These are phyloP conservation scores for Melanerpes formicivorus DNA, from an alignment of 2,113 vertebrate genomes.

Conservation along the genomic window DNA sequence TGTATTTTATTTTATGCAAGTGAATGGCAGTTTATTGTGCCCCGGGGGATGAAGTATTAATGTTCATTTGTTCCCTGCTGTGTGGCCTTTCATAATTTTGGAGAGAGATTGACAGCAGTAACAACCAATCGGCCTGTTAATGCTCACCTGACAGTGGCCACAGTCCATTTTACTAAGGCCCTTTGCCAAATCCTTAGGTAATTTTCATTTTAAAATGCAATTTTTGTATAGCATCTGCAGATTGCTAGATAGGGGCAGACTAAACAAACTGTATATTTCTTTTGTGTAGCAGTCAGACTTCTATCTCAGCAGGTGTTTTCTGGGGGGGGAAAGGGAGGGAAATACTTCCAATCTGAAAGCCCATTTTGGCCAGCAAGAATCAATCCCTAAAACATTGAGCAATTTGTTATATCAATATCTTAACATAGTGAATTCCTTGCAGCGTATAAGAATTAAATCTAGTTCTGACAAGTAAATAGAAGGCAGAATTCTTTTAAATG, in stretches of 20 bases:
- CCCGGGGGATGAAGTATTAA: constrained; percentile 72
- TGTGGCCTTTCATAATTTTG: constrained; percentile 74
- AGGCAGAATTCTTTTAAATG: constrained; percentile 59
- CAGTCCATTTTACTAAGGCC: constrained; percentile 54
- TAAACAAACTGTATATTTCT: constrained; percentile 64
- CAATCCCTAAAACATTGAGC: constrained; percentile 72
- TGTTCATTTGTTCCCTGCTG: constrained; percentile 76
- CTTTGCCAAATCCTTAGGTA: constrained; percentile 65
- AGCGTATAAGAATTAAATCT: constrained; percentile 62
- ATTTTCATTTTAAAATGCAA: constrained; percentile 67
- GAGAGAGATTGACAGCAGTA: constrained; percentile 66
- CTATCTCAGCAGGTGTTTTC: constrained; percentile 73
- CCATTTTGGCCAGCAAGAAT: constrained; percentile 75
- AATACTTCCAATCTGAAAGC: constrained; percentile 71
- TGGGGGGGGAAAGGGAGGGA: not conserved
- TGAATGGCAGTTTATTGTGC: constrained; percentile 73
- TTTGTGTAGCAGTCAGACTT: constrained; percentile 71
- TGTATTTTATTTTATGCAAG: constrained; percentile 75
- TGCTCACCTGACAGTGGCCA: constrained; percentile 27
- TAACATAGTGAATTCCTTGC: constrained; percentile 58
- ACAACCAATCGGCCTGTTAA: constrained; percentile 73
- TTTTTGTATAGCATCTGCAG: constrained; percentile 66
- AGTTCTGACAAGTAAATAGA: constrained; percentile 71
- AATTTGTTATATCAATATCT: constrained; percentile 78
- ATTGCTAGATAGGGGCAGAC: constrained; percentile 56